These are phyloP conservation scores for Spongilla lacustris DNA, from an alignment of 37 sponge, comb jelly and placozoan genomes.

Conservation along the genomic window DNA sequence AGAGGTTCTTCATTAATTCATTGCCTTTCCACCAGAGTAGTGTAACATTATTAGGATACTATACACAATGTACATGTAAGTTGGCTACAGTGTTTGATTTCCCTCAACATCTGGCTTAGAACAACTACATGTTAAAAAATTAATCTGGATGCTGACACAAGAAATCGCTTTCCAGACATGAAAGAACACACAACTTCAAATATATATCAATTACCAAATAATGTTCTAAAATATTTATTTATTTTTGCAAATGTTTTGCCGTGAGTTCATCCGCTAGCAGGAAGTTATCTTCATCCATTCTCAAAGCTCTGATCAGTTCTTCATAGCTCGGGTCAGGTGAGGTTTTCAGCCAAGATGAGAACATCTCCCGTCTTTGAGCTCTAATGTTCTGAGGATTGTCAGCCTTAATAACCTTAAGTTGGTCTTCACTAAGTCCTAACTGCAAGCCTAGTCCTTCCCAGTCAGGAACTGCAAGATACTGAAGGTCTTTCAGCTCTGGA, in stretches of 20 bases:
- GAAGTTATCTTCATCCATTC: background rate
- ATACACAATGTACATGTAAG: too few relatives aligned
- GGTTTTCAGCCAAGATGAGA: background rate
- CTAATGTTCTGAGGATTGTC: background rate
- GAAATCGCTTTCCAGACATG: too few relatives aligned
- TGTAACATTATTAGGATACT: too few relatives aligned
- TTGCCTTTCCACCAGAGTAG: too few relatives aligned
- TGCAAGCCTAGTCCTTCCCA: background rate
- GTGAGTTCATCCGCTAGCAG: background rate
- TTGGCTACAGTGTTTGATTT: too few relatives aligned
- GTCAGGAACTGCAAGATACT: background rate
- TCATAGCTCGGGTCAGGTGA: background rate
- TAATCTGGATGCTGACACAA: too few relatives aligned
- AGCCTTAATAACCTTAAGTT: background rate
- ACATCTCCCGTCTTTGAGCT: background rate
- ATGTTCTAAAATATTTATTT: background rate
- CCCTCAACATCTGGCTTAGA: too few relatives aligned
- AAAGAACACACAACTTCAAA: too few relatives aligned
- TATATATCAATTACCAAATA: too few relatives aligned
- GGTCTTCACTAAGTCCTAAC: background rate
- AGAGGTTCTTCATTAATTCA: too few relatives aligned
- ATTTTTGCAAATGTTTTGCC: background rate
- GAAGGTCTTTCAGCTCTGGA: background rate
- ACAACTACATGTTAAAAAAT: too few relatives aligned
- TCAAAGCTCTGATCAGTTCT: background rate